These are phyloP conservation scores for Cotesia congregata DNA, from an alignment of 2,888 invertebrate genomes.

Conservation along the genomic window DNA sequence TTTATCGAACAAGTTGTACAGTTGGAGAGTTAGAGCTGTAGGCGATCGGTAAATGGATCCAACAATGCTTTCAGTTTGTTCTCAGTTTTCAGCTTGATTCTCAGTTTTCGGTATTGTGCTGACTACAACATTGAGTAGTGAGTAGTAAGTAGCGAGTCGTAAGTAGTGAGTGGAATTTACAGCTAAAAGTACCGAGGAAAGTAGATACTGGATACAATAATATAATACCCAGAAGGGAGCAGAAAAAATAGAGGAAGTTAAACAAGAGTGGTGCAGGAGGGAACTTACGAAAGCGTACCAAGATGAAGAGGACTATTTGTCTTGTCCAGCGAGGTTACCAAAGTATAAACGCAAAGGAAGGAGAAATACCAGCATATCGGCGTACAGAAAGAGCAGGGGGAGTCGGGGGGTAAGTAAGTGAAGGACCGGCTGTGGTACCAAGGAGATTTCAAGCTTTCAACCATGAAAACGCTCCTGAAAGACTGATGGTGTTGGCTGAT, in stretches of 20 bases:
- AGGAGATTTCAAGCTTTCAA: constrained; percentile 38
- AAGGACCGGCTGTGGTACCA: neutral
- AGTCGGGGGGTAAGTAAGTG: constrained; percentile 4
- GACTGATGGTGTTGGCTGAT: constrained; percentile 60
- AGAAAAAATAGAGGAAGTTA: neutral
- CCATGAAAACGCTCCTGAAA: constrained; percentile 52
- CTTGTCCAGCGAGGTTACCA: constrained; percentile 14
- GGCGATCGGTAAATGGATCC: neutral
- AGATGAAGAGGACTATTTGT: constrained; percentile 34
- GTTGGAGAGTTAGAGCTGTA: neutral
- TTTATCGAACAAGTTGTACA: constrained; percentile 13
- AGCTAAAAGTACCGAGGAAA: neutral
- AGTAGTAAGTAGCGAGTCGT: neutral
- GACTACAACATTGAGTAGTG: too few relatives aligned
- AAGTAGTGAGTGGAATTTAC: neutral
- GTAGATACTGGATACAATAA: neutral
- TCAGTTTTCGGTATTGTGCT: too few relatives aligned
- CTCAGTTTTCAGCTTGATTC: too few relatives aligned
- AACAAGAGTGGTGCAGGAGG: constrained; percentile 15
- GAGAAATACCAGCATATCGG: neutral
- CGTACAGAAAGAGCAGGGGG: too few relatives aligned
- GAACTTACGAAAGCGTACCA: constrained; percentile 17
- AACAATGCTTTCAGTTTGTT: too few relatives aligned
- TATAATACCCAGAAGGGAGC: neutral
- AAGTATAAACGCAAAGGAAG: neutral